phyloP scores from a whole-genome alignment of 1,140 invertebrate genomes.

The Rhopalosiphum padi region DNA sequence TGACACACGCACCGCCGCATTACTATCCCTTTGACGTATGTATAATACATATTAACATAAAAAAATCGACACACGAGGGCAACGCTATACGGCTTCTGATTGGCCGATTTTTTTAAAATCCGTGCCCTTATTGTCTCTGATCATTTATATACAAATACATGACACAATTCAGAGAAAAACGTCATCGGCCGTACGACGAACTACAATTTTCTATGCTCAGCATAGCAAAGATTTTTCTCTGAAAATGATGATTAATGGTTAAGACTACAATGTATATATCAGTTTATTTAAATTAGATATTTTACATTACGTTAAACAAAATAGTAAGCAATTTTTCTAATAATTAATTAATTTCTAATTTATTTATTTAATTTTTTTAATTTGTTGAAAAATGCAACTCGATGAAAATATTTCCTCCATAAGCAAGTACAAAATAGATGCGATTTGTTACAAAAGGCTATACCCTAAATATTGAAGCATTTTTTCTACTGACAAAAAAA shows the following conservation, averaged over 20 bases:
- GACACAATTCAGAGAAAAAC: neutral
- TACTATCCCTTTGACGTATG: neutral
- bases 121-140: neutral
- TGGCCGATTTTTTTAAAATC: neutral
- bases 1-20: neutral
- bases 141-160: neutral
- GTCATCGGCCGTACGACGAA: neutral
- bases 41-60: neutral
- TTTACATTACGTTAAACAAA: neutral
- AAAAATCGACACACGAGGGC: neutral
- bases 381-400: too few relatives aligned
- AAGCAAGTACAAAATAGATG: neutral
- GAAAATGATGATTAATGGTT: neutral
- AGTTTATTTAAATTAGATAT: neutral
- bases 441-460: neutral
- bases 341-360: too few relatives aligned
- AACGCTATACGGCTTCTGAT: slow-evolving; percentile 8
- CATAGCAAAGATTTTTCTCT: neutral
- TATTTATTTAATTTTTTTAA: too few relatives aligned
- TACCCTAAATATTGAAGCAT: neutral
- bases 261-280: neutral
- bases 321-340: too few relatives aligned
- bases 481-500: too few relatives aligned
- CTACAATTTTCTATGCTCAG: neutral
- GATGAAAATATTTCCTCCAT: too few relatives aligned